Percentiles rank a stretch among this genome's conserved stretches.
These are phyloP conservation scores for Phalacrocorax aristotelis DNA, from an alignment of 2,113 vertebrate genomes.

Conservation along the genomic window DNA sequence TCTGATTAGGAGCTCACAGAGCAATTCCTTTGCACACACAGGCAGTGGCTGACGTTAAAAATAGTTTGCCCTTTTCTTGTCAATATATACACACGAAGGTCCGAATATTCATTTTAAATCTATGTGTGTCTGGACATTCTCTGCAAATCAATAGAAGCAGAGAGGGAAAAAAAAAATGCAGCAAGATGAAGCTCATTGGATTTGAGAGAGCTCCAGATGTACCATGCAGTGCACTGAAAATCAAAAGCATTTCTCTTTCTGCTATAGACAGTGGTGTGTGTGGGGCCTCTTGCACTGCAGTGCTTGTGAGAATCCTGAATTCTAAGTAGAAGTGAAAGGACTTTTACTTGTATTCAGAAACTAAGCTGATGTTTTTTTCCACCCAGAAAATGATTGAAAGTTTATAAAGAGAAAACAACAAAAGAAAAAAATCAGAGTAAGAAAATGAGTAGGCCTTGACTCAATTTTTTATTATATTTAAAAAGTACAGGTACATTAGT, in stretches of 20 bases:
- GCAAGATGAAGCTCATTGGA: background rate
- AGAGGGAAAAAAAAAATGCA: background rate
- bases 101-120: background rate
- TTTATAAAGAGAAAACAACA: slow-evolving; percentile 60
- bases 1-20: background rate
- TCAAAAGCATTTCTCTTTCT: background rate
- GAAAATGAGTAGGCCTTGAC: slow-evolving; percentile 70
- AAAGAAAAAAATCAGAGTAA: slow-evolving; percentile 59
- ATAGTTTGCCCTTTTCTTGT: background rate
- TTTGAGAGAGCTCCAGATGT: background rate
- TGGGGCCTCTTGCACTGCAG: background rate
- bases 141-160: background rate
- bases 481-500: slow-evolving; percentile 70
- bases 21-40: background rate
- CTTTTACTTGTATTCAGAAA: slow-evolving; percentile 57
- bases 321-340: slow-evolving; percentile 67
- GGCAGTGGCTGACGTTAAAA: background rate
- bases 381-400: slow-evolving; percentile 62
- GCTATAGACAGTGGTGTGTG: background rate
- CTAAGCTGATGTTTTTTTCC: slow-evolving; percentile 60
- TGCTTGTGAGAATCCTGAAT: slow-evolving; percentile 37
- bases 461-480: slow-evolving; percentile 55
- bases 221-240: background rate
- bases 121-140: background rate
- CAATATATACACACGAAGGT: background rate